Base-by-base conservation (phyloP, 2,797 vertebrate species). In the Margarornis squamiger region DNA sequence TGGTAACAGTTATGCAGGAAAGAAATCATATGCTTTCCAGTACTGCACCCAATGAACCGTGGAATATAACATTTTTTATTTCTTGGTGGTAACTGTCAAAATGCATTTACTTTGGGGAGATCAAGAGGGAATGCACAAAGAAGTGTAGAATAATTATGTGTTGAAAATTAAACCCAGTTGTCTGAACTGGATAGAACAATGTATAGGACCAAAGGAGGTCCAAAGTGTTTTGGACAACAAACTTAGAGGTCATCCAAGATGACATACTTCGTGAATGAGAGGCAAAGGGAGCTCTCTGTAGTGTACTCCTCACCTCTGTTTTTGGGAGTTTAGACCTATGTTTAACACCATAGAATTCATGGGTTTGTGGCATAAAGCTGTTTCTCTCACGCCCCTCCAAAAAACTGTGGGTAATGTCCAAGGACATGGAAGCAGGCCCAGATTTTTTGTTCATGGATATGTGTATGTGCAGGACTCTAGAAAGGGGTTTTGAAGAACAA, bases 141-240 rank as follows among this genome's bases (percentile, higher is more conserved):
- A 86, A 93, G 79, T 46, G 66, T 58, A 93, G 62, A 86, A 86
- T 92, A 95, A 96, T 95, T 94, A 91, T 75, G 82, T 92, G 90
- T 63, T 94, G 92, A 96, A 95, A 93, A 96, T 96, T 90, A 95
- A 95, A 93, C 34, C 86, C 94, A 91, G 92, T 96, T 94, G 88
- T 81, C 85, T 91, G 87, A 95, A 90, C 43, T 36, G 43, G 39
- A 82, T 88, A 90, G 88, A 95, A 97, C 92, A 96, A 92, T 90
- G 46, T 77, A 71, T 72, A 23, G 39, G 90, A 92, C 86, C 51
- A 49, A 96, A 97, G 94, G 90, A 97, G 92, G 83, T 91, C 82
- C 91, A 45, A 79, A 92, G 61, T 43, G 75, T 86, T 94, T 77
- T 91, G 90, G 90, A 78, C 87, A 88, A 36, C 41, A 92, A 84